phyloP scores from a whole-genome alignment of 2,888 invertebrate species.

The Volucella zonaria region DNA sequence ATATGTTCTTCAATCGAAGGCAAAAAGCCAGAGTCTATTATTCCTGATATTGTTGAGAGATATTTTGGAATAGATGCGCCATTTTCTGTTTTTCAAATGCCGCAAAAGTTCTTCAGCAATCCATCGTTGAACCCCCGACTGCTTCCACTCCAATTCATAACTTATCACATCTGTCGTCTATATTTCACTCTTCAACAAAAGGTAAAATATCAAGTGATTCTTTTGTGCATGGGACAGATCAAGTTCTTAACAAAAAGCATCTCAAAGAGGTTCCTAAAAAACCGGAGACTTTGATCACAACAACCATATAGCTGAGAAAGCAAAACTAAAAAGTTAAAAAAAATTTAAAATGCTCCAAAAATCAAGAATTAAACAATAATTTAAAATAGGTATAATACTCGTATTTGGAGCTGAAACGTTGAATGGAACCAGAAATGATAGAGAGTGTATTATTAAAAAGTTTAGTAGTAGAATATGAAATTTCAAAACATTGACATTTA shows the following conservation, averaged over 20 bases:
- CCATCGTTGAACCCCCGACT: not conserved
- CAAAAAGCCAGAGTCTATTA: slow-evolving; percentile 92
- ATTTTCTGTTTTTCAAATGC: slow-evolving; percentile 34
- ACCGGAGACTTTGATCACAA: slow-evolving; percentile 20
- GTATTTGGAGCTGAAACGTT: slow-evolving; percentile 37
- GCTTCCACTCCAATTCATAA: slow-evolving; percentile 15
- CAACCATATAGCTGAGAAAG: slow-evolving; percentile 74
- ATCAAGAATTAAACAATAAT: slow-evolving; percentile 62
- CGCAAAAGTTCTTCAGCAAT: not conserved
- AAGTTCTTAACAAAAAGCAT: slow-evolving; percentile 56
- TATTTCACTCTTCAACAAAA: not conserved
- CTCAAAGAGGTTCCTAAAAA: slow-evolving; percentile 77
- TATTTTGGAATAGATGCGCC: slow-evolving; percentile 81
- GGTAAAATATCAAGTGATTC: slow-evolving; percentile 37
- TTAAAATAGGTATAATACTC: not conserved
- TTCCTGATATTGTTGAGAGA: slow-evolving; percentile 85
- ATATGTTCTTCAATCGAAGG: slow-evolving; percentile 95
- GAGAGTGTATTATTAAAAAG: not conserved
- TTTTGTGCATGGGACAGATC: slow-evolving; percentile 12
- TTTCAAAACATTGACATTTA: not conserved
- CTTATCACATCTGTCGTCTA: not conserved
- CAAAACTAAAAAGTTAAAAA: slow-evolving; percentile 75
- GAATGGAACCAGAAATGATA: slow-evolving; percentile 41
- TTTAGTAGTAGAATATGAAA: not conserved
- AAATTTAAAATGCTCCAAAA: slow-evolving; percentile 78